phyloP scores from a whole-genome alignment of 2,797 vertebrate species.

The Brachyalestes nurse region DNA sequence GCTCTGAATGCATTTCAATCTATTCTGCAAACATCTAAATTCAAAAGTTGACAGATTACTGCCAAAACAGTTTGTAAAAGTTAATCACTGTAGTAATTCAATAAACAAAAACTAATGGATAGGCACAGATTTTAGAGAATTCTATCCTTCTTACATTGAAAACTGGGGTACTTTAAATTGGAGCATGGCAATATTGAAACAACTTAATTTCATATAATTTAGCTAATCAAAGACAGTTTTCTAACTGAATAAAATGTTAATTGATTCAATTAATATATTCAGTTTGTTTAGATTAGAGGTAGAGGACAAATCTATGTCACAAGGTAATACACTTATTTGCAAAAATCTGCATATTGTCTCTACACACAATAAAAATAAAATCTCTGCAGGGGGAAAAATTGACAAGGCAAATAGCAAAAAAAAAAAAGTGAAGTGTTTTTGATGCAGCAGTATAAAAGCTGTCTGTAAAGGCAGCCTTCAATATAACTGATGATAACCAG shows the following conservation, averaged over 20 bases:
- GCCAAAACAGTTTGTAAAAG: not conserved
- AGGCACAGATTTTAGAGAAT: not conserved
- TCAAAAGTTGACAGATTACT: not conserved
- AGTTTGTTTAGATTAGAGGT: slow-evolving; percentile 34
- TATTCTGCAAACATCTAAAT: not conserved
- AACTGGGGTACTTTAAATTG: not conserved
- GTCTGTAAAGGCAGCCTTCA: slow-evolving; percentile 5
- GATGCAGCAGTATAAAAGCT: slow-evolving; percentile 39
- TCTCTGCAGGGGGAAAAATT: slow-evolving; percentile 4
- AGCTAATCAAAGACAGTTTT: not conserved
- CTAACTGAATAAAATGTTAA: not conserved
- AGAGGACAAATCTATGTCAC: slow-evolving; percentile 32
- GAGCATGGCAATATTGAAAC: not conserved
- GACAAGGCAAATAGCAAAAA: slow-evolving; percentile 45
- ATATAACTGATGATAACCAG: not conserved
- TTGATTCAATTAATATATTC: not conserved
- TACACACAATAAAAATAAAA: slow-evolving; percentile 31
- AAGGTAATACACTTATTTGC: not conserved
- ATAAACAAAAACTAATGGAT: not conserved
- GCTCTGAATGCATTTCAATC: slow-evolving; percentile 4
- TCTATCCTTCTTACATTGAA: not conserved
- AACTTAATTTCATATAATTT: not conserved
- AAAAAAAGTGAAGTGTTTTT: slow-evolving; percentile 29
- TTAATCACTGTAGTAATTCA: not conserved
- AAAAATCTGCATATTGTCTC: slow-evolving; percentile 27